phyloP scores from a whole-genome alignment of 2,888 invertebrate species.

The Patella ulyssiponensis region DNA sequence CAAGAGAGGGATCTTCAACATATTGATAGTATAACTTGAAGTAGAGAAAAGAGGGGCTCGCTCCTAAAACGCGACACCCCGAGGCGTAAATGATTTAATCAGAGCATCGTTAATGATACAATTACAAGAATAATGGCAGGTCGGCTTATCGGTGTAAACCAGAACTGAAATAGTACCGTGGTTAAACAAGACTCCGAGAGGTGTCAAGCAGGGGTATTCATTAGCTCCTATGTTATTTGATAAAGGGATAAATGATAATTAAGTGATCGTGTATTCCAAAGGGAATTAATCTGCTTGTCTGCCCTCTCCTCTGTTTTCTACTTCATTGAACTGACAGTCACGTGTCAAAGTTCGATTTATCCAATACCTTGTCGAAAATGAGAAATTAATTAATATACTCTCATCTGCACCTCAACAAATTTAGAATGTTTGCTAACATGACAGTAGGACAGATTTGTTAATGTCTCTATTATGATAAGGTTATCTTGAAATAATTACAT shows the following conservation, averaged over 20 bases:
- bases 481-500: too few species aligned
- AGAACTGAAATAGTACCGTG: neutral
- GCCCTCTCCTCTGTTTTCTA: neutral
- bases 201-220: conserved; percentile 11
- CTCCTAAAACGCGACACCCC: neutral
- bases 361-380: neutral
- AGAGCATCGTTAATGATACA: conserved; percentile 3
- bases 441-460: too few species aligned
- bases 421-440: too few species aligned
- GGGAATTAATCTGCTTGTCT: neutral
- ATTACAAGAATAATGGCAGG: conserved; percentile 5
- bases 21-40: neutral
- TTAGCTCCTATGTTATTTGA: conserved; percentile 11
- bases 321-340: conserved; percentile 1
- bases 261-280: neutral
- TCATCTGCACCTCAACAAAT: neutral
- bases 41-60: neutral
- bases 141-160: neutral
- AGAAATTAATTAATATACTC: neutral
- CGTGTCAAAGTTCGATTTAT: neutral
- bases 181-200: neutral
- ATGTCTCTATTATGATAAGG: too few species aligned
- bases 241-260: conserved; percentile 12
- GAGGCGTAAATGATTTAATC: conserved; percentile 9
- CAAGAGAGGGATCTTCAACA: neutral